A percentile compares a stretch with the other conserved stretches of the same genome.
Conservation (phyloP, 2,888 invertebrate genomes). For the Sthenelais limicola region DNA sequence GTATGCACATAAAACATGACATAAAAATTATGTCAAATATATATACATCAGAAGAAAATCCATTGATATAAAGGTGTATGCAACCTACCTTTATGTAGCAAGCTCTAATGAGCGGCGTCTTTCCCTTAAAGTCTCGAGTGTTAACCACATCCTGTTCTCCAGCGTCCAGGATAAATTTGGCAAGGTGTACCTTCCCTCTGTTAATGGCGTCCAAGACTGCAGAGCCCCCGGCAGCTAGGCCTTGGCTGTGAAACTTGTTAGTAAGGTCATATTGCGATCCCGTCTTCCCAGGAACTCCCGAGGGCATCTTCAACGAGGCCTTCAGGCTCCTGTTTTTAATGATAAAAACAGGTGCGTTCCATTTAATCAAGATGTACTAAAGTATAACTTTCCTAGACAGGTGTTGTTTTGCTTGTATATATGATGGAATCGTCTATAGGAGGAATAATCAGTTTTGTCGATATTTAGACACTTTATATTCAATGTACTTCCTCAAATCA, state of each 20-base stretch:
- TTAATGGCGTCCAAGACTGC: conserved; percentile 64
- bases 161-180: conserved; percentile 66
- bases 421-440: too few relatives aligned
- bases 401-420: too few relatives aligned
- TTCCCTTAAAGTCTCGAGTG: conserved; percentile 64
- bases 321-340: conserved; percentile 21
- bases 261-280: conserved; percentile 46
- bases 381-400: too few relatives aligned
- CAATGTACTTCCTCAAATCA: too few relatives aligned
- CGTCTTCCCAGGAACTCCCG: conserved; percentile 24
- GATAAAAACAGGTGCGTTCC: too few relatives aligned
- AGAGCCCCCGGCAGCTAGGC: conserved; percentile 55
- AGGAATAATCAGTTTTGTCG: too few relatives aligned
- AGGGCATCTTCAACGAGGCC: conserved; percentile 35
- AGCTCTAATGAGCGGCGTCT: conserved; percentile 64
- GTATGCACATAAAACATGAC: too few relatives aligned
- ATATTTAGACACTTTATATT: too few relatives aligned
- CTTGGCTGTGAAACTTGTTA: conserved; percentile 52
- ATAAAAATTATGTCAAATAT: too few relatives aligned
- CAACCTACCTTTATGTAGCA: conserved; percentile 63
- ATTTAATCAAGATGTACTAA: too few relatives aligned
- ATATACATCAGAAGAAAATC: too few relatives aligned
- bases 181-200: conserved; percentile 62
- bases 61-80: background rate
- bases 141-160: conserved; percentile 61